Percentiles rank a stretch among this genome's conserved stretches.
These are phyloP conservation scores for Dastarcus helophoroides DNA, from an alignment of 2,888 invertebrate species.

Conservation along the genomic window DNA sequence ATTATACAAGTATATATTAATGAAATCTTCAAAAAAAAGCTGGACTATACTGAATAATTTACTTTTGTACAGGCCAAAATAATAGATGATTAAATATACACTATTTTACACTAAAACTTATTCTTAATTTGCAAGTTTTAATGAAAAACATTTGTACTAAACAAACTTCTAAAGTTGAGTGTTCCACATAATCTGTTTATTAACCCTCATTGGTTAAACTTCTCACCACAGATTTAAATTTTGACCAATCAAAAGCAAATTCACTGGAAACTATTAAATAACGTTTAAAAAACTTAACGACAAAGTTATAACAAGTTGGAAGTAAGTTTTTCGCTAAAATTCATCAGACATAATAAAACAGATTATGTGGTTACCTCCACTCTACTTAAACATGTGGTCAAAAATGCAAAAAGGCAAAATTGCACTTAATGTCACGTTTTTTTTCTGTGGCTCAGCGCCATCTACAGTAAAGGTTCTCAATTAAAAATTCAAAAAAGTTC, in stretches of 20 bases:
- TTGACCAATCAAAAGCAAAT: too few relatives aligned
- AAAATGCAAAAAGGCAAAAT: neutral
- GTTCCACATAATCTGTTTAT: slow-evolving; percentile 5
- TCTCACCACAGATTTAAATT: too few relatives aligned
- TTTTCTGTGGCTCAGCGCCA: neutral
- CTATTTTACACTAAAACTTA: slow-evolving; percentile 6
- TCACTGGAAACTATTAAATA: slow-evolving; percentile 2
- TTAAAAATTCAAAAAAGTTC: slow-evolving; percentile 4
- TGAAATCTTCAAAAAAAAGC: neutral
- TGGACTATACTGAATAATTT: neutral
- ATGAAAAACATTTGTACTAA: slow-evolving; percentile 6
- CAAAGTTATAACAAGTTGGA: slow-evolving; percentile 3
- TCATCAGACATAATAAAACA: too few relatives aligned
- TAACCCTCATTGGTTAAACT: too few relatives aligned
- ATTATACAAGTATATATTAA: slow-evolving; percentile 1
- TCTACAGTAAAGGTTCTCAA: slow-evolving; percentile 6
- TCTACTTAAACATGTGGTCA: too few relatives aligned
- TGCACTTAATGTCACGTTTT: slow-evolving; percentile 1
- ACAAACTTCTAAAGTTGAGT: too few relatives aligned
- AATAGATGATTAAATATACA: slow-evolving; percentile 1
- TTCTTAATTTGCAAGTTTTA: slow-evolving; percentile 2
- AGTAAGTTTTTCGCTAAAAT: too few relatives aligned
- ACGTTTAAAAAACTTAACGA: slow-evolving; percentile 3
- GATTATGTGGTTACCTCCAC: too few relatives aligned
- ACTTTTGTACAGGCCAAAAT: neutral